Evolutionary conservation across 1,140 invertebrate genomes (phyloP).

Genomic region (Pogonognathellus flavescens): DNA sequence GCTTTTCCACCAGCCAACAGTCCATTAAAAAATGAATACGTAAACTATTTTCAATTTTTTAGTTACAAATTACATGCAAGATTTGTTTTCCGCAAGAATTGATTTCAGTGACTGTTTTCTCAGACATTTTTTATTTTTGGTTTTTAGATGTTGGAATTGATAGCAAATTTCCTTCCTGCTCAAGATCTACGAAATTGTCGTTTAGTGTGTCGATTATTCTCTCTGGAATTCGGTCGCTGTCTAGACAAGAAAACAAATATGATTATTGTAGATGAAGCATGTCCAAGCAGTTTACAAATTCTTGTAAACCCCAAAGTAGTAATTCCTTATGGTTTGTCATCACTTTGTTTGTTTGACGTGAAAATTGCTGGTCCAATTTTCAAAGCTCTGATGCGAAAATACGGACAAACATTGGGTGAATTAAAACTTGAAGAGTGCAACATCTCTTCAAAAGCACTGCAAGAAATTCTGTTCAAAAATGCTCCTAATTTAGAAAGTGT

Average conservation of each 20-base stretch:
- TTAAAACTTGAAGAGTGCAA: constrained; percentile 52
- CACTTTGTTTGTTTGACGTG: constrained; percentile 5
- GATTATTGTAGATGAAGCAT: constrained; percentile 26
- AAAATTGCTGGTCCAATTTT: background rate
- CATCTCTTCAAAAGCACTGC: background rate
- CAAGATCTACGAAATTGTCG: constrained; percentile 47
- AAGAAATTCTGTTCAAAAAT: background rate
- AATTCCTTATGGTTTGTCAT: background rate
- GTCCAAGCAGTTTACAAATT: background rate
- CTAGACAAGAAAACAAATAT: constrained; percentile 4
- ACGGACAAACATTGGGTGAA: constrained; percentile 12
- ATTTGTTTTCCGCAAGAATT: background rate
- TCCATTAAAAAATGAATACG: constrained; percentile 47
- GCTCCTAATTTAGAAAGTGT: constrained; percentile 49
- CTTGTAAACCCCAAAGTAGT: background rate
- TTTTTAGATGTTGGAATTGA: constrained; percentile 49
- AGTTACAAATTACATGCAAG: background rate
- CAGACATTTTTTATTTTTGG: background rate
- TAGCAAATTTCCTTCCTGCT: constrained; percentile 12
- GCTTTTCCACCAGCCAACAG: constrained; percentile 16
- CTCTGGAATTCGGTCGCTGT: constrained; percentile 13
- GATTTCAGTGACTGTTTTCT: no score
- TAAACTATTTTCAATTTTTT: background rate
- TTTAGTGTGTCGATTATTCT: constrained; percentile 39
- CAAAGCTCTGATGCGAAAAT: constrained; percentile 1